Evolutionary conservation across 2,888 invertebrate genomes (phyloP), one percentile per base, ranked within the genome.

Genomic region (Microplitis manilae): DNA sequence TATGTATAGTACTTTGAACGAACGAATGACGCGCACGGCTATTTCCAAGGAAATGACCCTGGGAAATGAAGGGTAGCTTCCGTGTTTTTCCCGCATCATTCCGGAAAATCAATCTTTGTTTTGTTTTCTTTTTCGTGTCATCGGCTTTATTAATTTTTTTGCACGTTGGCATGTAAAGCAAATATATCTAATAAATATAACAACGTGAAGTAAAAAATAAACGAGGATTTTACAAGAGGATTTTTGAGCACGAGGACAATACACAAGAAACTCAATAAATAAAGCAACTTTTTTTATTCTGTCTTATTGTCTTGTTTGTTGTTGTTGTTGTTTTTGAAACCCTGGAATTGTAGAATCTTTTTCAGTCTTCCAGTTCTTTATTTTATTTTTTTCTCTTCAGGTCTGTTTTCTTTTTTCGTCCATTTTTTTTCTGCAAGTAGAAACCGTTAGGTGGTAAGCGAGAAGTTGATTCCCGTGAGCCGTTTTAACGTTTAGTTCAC

Each of bases 51-150:
- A 50, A 50, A 50, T 50, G 50, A 68, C 68, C 50, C 68, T 40
- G 41, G 70, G 70, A 72, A 72, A 72, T 72, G 71, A 62, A 72
- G 39, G 71, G 59, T 30, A 59, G 50, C 40, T 41, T 50, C 60
- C 40, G 61, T 39, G 39, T 72, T 62, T 72, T 72, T 40, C 71
- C 30, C 50, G 50, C 50, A 50, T 50, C 50, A 50, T 50, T 50
- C 50, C 50, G 13, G 8, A 50, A 50, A 50, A 50, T 50, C 50
- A 50, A 50, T 50, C 50, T 50, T 50, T 50, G 50, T 13, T 50
- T 13, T 50, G 50, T 13, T 50, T 50, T 50, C 8, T 13, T 50
- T 50, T 50, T 13, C 50, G 30, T 13, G 13, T 50, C 50, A 50
- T 50, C 13, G 8, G 50, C 50, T 13, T 8, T 8, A 50, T 50